A percentile compares a stretch with the other conserved stretches of the same genome.
Evolutionary conservation across 2,113 vertebrate species (phyloP).

Genomic region (Tretioscincus oriximinensis): DNA sequence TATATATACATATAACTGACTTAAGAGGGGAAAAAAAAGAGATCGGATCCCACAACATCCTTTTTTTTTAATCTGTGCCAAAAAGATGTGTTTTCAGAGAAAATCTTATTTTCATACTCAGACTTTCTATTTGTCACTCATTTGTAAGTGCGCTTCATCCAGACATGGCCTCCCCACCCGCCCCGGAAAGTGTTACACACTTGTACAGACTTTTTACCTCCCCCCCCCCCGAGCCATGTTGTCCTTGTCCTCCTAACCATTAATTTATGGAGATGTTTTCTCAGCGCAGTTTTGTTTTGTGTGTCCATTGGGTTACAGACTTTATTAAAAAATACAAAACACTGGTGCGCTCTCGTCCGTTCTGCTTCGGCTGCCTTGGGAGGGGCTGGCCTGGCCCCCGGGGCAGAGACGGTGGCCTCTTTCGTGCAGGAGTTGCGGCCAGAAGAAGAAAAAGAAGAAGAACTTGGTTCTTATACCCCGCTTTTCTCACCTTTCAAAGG

Average conservation of each 20-base stretch:
- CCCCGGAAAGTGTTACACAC: conserved; percentile 69
- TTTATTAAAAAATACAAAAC: conserved; percentile 87
- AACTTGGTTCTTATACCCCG: too few species aligned
- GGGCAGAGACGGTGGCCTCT: too few species aligned
- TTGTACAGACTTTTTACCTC: conserved; percentile 68
- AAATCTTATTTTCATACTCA: conserved; percentile 97
- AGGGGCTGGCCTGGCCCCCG: neutral
- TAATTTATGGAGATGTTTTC: conserved; percentile 83
- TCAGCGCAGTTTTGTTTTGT: conserved; percentile 81
- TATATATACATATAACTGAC: conserved; percentile 89
- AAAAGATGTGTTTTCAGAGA: conserved; percentile 90
- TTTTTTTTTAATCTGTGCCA: conserved; percentile 95
- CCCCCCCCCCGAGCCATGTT: conserved; percentile 31
- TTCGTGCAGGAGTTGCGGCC: too few species aligned
- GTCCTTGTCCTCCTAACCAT: conserved; percentile 68
- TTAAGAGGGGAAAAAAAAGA: conserved; percentile 64
- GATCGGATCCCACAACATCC: conserved; percentile 77
- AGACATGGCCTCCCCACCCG: conserved; percentile 60
- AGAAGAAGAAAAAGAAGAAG: too few species aligned
- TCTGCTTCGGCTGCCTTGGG: neutral
- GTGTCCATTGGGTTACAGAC: conserved; percentile 85
- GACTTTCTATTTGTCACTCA: conserved; percentile 92
- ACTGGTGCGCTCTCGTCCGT: neutral
- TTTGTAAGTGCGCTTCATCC: conserved; percentile 82
- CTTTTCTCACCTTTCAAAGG: too few species aligned